A percentile compares a stretch with the other conserved stretches of the same genome.
phyloP scores from a whole-genome alignment of 2,797 vertebrate genomes.

The Lithobates sylvaticus region DNA sequence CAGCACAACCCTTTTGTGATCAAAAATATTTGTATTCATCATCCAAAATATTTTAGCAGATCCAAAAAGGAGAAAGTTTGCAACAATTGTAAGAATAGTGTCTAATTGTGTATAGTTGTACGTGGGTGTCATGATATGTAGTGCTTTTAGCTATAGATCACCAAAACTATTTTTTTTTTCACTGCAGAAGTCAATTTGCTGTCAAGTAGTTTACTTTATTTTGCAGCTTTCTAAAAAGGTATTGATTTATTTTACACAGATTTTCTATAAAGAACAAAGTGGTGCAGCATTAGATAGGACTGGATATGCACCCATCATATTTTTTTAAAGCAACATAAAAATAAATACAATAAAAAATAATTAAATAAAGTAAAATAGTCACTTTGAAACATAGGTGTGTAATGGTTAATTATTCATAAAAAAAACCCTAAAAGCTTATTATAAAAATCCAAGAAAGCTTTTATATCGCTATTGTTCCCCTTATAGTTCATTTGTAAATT shows the following conservation, averaged over 20 bases:
- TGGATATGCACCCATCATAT: neutral
- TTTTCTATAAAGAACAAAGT: neutral
- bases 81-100: neutral
- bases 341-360: no score
- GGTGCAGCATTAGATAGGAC: neutral
- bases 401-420: no score
- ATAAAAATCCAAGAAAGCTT: neutral
- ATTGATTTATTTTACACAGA: neutral
- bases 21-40: no score
- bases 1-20: no score
- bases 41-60: neutral
- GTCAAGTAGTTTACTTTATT: neutral
- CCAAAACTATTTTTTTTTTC: neutral
- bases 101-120: neutral
- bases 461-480: neutral
- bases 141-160: neutral
- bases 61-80: neutral
- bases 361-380: no score
- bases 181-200: neutral
- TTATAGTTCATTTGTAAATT: constrained; percentile 3
- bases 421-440: neutral
- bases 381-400: no score
- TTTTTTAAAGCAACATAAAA: neutral
- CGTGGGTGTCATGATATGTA: neutral
- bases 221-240: neutral